Base-by-base conservation (phyloP, 1,140 invertebrate genomes). In the Cepaea nemoralis region DNA sequence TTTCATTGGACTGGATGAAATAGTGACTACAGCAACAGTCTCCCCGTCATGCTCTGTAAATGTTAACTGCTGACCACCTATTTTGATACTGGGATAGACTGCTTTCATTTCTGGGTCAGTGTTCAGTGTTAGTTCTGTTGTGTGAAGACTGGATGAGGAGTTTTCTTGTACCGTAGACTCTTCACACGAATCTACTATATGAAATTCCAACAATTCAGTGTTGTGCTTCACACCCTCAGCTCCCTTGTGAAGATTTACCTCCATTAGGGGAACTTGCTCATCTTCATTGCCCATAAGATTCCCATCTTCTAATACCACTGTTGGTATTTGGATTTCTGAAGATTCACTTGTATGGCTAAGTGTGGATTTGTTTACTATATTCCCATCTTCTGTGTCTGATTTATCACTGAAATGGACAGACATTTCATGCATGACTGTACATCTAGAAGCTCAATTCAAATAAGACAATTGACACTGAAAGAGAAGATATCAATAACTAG, bases 1-100 rank as follows among this genome's bases (percentile, higher is more conserved):
- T 63, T 63, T 63, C 3, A 31, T 1, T 63, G 59, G 33, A 16
- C 59, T 63, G 19, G 42, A 45, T 63, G 59, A 3, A 63, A 77
- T 77, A 1, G 27, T 77, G 31, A 77, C 50, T 22, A 77, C 42
- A 1, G 77, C 66, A 1, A 79, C 42, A 14, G 40, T 67, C 24
- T 79, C 40, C 77, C 63, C 77, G 69, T 79, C 77, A 45, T 37
- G 59, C 31, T 69, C 77, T 79, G 59, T 67, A 33, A 79, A 42
- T 0, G 77, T 79, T 24, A 79, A 16, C 8, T 79, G 59, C 77
- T 79, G 59, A 8, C 77, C 77, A 31, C 66, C 66, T 67, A 69
- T 69, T 69, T 33, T 55, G 37, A 77, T 59, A 27, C 19, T 59
- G 35, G 75, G 37, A 39, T 35, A 63, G 12, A 24, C 42, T 35